Percentiles rank a stretch among this genome's conserved stretches.
phyloP scores from a whole-genome alignment of 2,797 vertebrate genomes.

The Kryptolebias ocellatus region DNA sequence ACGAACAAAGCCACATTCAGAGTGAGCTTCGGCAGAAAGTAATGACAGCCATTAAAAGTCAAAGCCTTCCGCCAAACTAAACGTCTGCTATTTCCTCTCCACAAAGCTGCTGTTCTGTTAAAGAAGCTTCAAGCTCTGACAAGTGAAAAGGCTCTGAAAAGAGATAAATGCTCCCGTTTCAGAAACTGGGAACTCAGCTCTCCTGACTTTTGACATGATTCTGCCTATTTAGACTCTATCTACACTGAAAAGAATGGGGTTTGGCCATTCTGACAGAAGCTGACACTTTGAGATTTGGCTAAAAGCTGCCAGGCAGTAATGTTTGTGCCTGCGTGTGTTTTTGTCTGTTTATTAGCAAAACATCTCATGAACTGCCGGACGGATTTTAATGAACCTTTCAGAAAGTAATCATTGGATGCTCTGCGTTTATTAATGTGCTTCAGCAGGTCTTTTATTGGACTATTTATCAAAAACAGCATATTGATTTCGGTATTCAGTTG shows the following conservation, averaged over 20 bases:
- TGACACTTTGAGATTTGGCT: conserved; percentile 5
- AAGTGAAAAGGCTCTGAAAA: conserved; percentile 47
- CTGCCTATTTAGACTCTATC: conserved; percentile 33
- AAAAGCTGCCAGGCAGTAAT: too few species aligned
- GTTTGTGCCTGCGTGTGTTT: too few species aligned
- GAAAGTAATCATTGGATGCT: too few species aligned
- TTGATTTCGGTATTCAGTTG: conserved; percentile 31
- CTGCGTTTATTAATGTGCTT: background rate
- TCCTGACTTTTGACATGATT: conserved; percentile 47
- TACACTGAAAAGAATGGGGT: conserved; percentile 6
- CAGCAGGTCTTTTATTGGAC: background rate
- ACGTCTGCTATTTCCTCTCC: conserved; percentile 40
- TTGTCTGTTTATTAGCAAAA: too few species aligned
- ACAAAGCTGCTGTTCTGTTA: conserved; percentile 67
- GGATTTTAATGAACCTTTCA: too few species aligned
- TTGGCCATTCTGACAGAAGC: conserved; percentile 13
- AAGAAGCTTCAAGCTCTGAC: conserved; percentile 57
- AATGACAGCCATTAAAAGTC: conserved; percentile 56
- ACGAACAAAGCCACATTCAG: conserved; percentile 51
- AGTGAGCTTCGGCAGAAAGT: conserved; percentile 49
- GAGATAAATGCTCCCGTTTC: conserved; percentile 56
- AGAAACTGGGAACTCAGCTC: conserved; percentile 41
- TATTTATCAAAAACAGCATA: too few species aligned
- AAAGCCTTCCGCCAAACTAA: conserved; percentile 36
- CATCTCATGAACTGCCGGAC: too few species aligned